Evolutionary conservation across 1,140 invertebrate species (phyloP), one percentile per base, ranked within the genome.

Genomic region (Leptoteleia sp.): DNA sequence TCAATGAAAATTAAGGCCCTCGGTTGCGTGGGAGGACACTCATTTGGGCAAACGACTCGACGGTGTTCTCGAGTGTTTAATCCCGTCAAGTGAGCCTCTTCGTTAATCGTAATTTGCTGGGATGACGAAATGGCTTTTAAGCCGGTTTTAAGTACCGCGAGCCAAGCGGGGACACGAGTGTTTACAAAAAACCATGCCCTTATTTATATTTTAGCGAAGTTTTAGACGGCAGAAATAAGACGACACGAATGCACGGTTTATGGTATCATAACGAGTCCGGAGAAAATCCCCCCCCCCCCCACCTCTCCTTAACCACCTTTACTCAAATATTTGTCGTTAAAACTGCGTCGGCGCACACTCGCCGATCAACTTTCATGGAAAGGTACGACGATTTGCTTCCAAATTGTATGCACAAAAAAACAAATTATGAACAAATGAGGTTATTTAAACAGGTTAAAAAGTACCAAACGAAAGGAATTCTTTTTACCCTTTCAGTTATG

Each of bases 121-220:
- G 48, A 83, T 81, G 80, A 83, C 81, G 77, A 75, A 80, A 83
- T 59, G 68, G 64, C 79, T 83, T 83, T 81, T 76, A 71, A 78
- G 61, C 75, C 70, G 52, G 70, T 77, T 77, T 79, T 59, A 73
- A 80, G 50, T 54, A 52, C 59, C 45, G 27, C 31, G 4, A 35
- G 42, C 59, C 19, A 64, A 70, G 50, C 16, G 12, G 17, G 15
- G 35, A 40, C 57, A 48, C 45, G 38, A 55, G 38, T 35, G 45
- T 47, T 45, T 43, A 68, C 40, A 76, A 76, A 76, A 64, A 50
- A 29, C 12, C 35, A 35, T 76, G 62, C 43, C 42, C 45, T 71
- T 71, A 45, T 77, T 77, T 71, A 61, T 65, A 71, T 59, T 65
- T 65, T 65, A 45, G 59, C 52, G 15, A 43, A 59, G 8, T 77